Percentiles rank a stretch among this genome's conserved stretches.
These are phyloP conservation scores for Thaleichthys pacificus DNA, from an alignment of 2,797 vertebrate genomes.

Conservation along the genomic window DNA sequence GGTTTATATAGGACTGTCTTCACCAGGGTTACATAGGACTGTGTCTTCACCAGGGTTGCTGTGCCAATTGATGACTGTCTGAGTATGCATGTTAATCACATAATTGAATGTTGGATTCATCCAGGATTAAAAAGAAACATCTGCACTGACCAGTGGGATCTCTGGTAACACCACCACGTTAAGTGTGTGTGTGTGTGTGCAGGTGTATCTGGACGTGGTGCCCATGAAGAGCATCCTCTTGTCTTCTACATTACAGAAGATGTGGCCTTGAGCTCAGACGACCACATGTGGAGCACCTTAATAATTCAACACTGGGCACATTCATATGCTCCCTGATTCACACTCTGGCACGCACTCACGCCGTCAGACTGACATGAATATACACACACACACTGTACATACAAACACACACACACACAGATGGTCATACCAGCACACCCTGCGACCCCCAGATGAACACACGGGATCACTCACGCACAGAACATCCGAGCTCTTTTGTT, in stretches of 20 bases:
- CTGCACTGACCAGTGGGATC: background rate
- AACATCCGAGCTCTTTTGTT: background rate
- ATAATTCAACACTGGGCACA: constrained; percentile 54
- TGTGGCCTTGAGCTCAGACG: constrained; percentile 57
- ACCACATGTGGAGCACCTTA: constrained; percentile 45
- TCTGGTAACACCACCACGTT: background rate
- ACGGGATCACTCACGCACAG: background rate
- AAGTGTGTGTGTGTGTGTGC: background rate
- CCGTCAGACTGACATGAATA: background rate
- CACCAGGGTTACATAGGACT: too few species aligned
- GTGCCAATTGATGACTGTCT: background rate
- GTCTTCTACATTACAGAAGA: constrained; percentile 65
- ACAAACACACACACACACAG: constrained; percentile 1
- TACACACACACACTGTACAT: background rate
- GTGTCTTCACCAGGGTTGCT: background rate
- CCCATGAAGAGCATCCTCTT: constrained; percentile 42
- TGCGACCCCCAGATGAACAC: background rate
- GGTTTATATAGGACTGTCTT: background rate
- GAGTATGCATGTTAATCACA: constrained; percentile 10
- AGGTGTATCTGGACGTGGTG: constrained; percentile 20
- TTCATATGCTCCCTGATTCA: constrained; percentile 18
- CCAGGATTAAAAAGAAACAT: background rate
- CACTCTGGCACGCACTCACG: constrained; percentile 5
- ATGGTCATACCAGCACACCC: background rate
- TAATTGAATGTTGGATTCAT: constrained; percentile 12